A percentile compares a stretch with the other conserved stretches of the same genome.
Evolutionary conservation across 2,888 invertebrate genomes (phyloP).

Genomic region (Leucophora obtusa): DNA sequence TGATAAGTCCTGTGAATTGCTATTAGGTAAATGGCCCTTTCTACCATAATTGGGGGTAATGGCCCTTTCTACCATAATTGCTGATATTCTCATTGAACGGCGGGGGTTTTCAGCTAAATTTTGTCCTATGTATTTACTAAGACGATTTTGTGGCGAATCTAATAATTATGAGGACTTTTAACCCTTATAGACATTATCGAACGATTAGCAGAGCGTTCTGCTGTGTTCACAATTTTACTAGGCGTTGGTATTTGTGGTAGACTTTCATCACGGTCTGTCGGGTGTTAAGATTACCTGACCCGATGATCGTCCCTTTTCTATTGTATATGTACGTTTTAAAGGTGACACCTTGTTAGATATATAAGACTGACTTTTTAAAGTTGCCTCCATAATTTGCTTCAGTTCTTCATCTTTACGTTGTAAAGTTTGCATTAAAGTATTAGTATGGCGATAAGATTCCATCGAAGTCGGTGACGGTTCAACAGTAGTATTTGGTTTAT

Average conservation of each 20-base stretch:
- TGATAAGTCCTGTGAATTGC: neutral
- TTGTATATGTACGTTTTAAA: slow-evolving; percentile 25
- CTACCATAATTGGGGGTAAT: neutral
- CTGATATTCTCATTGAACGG: neutral
- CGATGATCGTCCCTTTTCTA: no score
- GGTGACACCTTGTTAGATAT: neutral
- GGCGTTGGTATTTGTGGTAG: neutral
- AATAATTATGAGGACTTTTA: neutral
- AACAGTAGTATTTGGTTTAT: neutral
- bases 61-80: neutral
- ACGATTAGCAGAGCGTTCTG: no score
- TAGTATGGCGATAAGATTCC: slow-evolving; percentile 12
- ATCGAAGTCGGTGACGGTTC: neutral
- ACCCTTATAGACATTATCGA: no score
- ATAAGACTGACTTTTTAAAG: neutral
- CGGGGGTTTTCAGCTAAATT: neutral
- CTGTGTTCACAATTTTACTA: neutral
- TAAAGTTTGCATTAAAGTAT: slow-evolving; percentile 28
- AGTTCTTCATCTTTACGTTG: slow-evolving; percentile 43
- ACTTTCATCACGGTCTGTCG: neutral
- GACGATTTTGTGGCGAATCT: neutral
- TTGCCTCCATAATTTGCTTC: slow-evolving; percentile 37
- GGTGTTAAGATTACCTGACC: no score
- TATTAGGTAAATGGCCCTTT: neutral
- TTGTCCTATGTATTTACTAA: neutral